phyloP scores from a whole-genome alignment of 2,113 vertebrate species.

The Hystrix cristata region DNA sequence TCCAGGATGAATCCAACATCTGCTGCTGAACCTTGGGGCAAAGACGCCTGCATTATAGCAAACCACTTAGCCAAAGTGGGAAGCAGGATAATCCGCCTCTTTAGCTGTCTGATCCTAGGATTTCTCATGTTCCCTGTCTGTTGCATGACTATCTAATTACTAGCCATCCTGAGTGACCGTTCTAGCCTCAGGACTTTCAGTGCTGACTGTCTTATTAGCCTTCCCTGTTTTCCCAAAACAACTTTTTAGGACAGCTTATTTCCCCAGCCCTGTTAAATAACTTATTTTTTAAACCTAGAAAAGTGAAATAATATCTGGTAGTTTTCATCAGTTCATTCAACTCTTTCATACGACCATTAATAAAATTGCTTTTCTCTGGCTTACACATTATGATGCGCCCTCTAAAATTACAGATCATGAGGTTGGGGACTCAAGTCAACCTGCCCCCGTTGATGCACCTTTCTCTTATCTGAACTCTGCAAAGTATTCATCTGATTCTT shows the following conservation, averaged over 20 bases:
- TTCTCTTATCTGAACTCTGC: neutral
- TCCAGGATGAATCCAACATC: neutral
- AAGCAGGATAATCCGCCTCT: neutral
- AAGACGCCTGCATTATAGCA: slow-evolving; percentile 11
- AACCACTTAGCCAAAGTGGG: neutral
- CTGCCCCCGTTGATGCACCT: neutral
- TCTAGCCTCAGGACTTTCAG: neutral
- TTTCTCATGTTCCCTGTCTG: neutral
- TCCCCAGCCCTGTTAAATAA: neutral
- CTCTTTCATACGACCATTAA: slow-evolving; percentile 11
- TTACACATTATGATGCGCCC: neutral
- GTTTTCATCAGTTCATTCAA: neutral
- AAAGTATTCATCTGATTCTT: neutral
- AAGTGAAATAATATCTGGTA: slow-evolving; percentile 8
- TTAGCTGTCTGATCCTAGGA: slow-evolving; percentile 1
- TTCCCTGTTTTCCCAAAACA: neutral
- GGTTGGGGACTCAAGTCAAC: neutral
- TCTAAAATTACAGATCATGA: neutral
- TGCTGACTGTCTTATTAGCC: neutral
- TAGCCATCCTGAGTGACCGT: neutral
- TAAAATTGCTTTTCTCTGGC: neutral
- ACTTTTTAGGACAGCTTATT: neutral
- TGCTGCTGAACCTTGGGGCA: neutral
- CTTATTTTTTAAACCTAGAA: neutral
- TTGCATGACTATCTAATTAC: neutral